These are phyloP conservation scores for Ailuropoda melanoleuca DNA, from an alignment of 2,113 vertebrate species.

Conservation along the genomic window DNA sequence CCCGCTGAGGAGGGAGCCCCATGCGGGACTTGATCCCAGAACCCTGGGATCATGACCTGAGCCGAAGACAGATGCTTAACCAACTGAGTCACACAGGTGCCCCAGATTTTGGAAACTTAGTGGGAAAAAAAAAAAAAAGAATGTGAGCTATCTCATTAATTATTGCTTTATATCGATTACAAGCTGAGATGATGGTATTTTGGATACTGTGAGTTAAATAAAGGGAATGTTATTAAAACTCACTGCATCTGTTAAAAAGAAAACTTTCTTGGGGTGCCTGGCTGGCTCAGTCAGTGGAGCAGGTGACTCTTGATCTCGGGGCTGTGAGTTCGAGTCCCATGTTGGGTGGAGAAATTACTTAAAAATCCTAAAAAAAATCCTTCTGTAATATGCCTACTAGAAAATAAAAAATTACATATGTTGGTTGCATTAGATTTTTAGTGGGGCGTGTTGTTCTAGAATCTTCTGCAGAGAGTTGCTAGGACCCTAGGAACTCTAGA, in stretches of 20 bases:
- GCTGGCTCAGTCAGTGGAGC: not conserved
- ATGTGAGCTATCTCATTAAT: not conserved
- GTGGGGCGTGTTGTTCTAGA: not conserved
- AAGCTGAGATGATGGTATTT: not conserved
- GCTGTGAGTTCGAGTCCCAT: not conserved
- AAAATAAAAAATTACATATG: not conserved
- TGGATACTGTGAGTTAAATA: not conserved
- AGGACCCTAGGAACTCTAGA: not conserved
- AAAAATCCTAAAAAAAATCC: not conserved
- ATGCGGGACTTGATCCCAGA: no score
- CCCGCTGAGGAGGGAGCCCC: no score
- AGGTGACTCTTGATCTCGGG: not conserved
- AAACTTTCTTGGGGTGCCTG: not conserved
- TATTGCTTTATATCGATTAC: not conserved
- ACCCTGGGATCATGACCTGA: no score
- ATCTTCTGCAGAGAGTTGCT: not conserved
- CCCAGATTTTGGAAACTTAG: not conserved
- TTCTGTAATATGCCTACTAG: not conserved
- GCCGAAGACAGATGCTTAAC: not conserved
- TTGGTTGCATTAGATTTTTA: not conserved
- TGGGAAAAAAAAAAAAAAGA: not conserved
- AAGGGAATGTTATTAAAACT: not conserved
- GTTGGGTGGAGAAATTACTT: not conserved
- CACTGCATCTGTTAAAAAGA: not conserved
- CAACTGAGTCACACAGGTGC: not conserved